These are phyloP conservation scores for Labeo catla DNA, from an alignment of 2,113 vertebrate species.

Conservation along the genomic window DNA sequence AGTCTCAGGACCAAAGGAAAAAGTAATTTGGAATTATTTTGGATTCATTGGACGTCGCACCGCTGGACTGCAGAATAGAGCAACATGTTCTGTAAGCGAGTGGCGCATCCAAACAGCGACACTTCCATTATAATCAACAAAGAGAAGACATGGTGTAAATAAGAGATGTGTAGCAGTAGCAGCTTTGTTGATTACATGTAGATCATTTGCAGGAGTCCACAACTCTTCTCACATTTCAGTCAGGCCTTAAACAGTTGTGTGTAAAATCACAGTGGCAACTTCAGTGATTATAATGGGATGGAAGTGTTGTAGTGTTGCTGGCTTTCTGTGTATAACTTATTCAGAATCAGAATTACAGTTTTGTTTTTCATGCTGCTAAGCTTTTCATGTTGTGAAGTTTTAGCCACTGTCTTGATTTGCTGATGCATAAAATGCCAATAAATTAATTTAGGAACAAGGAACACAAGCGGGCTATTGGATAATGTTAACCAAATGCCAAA, in stretches of 20 bases:
- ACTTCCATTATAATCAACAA: not conserved
- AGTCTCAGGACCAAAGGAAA: not conserved
- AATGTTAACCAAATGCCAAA: not conserved
- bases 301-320: not conserved
- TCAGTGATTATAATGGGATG: conserved; percentile 19
- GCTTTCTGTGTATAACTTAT: not conserved
- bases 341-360: not conserved
- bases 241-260: not conserved
- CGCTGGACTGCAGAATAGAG: not conserved
- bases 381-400: not conserved
- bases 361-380: not conserved
- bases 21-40: not conserved
- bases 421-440: not conserved
- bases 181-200: not conserved
- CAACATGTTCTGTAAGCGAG: not conserved
- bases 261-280: not conserved
- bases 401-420: not conserved
- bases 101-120: not conserved
- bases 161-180: not conserved
- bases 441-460: not conserved
- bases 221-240: not conserved
- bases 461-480: not conserved
- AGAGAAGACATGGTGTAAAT: not conserved
- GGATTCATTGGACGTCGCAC: not conserved
- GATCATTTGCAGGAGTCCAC: not conserved